Base-by-base conservation (phyloP, 2,888 invertebrate genomes). In the Strigamia transsilvanica region DNA sequence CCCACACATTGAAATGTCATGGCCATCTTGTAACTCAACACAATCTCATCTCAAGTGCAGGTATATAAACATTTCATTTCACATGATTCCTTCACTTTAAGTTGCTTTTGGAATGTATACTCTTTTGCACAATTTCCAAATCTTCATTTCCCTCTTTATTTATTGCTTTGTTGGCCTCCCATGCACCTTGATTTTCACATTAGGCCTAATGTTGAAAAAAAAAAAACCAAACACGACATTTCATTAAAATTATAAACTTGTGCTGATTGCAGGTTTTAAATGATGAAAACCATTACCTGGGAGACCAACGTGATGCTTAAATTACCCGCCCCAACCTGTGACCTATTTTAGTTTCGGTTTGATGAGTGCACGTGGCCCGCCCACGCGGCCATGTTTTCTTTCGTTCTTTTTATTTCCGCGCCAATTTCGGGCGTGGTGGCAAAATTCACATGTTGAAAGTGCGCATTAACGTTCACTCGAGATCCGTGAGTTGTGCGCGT, bases 401-500 rank as follows among this genome's bases (percentile, higher is more conserved):
- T n/a, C n/a, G n/a, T n/a, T n/a, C n/a, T 66, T 66, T 66, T 66
- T 66, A n/a, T 66, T 66, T 66, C 27, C 27, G 66, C 66, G 66
- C 66, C 66, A 66, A 66, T 66, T 66, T 66, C 23, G 66, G 66
- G 66, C 18, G 66, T 66, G 66, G 51, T 66, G 66, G 66, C 66
- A 23, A 66, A 66, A 12, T 27, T 51, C 51, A 18, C 13, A 18
- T n/a, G 66, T 27, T 66, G 66, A 66, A 66, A 66, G 23, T 66
- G 66, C 66, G 66, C 66, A 66, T 66, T 66, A 66, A 27, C 13
- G 10, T 27, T 66, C 27, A 2, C 27, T 13, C 66, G 4, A 27
- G 66, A 27, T 61, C 13, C 66, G 51, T 18, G 18, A 51, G 51
- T 34, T 27, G 66, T 66, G 66, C 66, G 27, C 66, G 66, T 27